Evolutionary conservation across 2,797 vertebrate genomes (phyloP), one percentile per base, ranked within the genome.

Genomic region (Sebastes trivittatus): DNA sequence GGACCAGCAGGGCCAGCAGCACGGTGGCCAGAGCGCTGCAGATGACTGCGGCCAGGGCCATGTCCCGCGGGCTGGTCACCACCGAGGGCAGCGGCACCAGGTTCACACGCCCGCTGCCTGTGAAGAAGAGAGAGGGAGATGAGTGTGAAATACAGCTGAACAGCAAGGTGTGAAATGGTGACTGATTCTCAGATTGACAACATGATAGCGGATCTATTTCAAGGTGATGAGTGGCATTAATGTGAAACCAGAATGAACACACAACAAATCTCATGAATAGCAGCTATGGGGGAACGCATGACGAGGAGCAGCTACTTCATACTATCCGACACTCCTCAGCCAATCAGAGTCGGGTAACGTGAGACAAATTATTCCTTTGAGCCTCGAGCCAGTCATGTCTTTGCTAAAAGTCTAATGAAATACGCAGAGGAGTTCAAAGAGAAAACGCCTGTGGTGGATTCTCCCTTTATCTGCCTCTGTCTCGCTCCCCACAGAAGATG

Each of bases 21-120:
- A 99, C 98, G 0, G 97, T 97, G 9, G 97, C 97, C 89, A 99
- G 94, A 4, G 98, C 98, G 1, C 98, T 98, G 93, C 98, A 99
- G 94, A 99, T 99, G 73, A 99, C 97, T 0, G 97, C 98, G 0
- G 98, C 98, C 79, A 99, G 94, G 20, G 97, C 98, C 22, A 98
- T 96, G 91, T 99, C 98, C 79, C 97, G 94, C 0, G 98, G 98
- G 78, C 97, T 99, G 83, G 97, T 97, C 88, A 95, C 97, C 7
- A 96, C 96, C 2, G 97, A 94, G 1, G 97, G 96, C 74, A 99
- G 96, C 78, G 97, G 97, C 84, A 99, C 98, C 77, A 98, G 96
- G 89, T 99, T 98, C 77, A 99, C 98, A 78, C 97, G 97, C 16
- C 96, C 96, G 23, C 96, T 96, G 90, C 98, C 98, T 99, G 92